A percentile compares a stretch with the other conserved stretches of the same genome.
These are phyloP conservation scores for Megaleporinus macrocephalus DNA, from an alignment of 2,113 vertebrate genomes.

Conservation along the genomic window DNA sequence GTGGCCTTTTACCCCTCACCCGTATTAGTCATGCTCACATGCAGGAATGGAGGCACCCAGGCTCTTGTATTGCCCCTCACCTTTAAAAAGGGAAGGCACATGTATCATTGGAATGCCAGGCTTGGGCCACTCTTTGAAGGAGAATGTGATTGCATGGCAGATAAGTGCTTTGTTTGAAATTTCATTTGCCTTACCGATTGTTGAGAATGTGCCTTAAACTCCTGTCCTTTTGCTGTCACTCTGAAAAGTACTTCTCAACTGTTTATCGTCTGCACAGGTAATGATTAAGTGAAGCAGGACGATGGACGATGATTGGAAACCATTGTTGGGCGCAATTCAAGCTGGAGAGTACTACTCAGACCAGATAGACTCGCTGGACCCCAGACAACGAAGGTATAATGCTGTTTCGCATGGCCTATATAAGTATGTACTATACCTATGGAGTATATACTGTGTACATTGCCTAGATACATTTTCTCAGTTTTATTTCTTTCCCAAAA, in stretches of 20 bases:
- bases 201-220: background rate
- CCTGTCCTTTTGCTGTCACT: background rate
- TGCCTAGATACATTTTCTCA: no score
- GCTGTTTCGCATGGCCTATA: background rate
- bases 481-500: no score
- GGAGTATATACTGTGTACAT: no score
- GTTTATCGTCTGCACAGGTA: constrained; percentile 21
- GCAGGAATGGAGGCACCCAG: background rate
- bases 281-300: constrained; percentile 40
- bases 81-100: background rate
- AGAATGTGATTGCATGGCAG: no score
- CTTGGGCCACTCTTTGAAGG: background rate
- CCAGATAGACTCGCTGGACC: constrained; percentile 69
- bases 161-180: background rate
- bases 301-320: constrained; percentile 76
- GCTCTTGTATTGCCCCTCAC: background rate
- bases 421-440: no score
- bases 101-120: background rate
- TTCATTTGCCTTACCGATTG: background rate
- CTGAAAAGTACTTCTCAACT: background rate
- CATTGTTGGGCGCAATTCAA: constrained; percentile 67
- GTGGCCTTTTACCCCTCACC: background rate
- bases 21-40: constrained; percentile 19
- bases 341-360: constrained; percentile 58
- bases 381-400: constrained; percentile 73